Evolutionary conservation across 2,113 vertebrate species (phyloP), one percentile per base, ranked within the genome.

Genomic region (Nansenia antarctica): DNA sequence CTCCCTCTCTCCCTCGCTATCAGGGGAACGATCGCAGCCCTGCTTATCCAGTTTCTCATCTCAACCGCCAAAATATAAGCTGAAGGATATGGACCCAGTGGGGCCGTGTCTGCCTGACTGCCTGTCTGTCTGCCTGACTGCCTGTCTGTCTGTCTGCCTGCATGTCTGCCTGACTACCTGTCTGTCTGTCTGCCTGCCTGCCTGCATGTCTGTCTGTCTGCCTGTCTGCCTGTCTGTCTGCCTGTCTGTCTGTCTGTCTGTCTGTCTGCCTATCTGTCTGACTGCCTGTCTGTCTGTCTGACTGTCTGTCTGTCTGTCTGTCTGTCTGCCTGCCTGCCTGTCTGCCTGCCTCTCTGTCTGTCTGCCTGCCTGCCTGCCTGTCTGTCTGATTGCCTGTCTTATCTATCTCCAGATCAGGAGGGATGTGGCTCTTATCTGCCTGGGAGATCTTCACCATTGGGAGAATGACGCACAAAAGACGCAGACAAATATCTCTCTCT

Each of bases 381-480:
- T 57, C 63, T 68, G 52, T 55, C 63, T 24, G 58, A 30, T 30
- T 27, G n/a, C n/a, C n/a, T n/a, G n/a, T 32, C 12, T 87, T 91
- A n/a, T 91, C 91, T 69, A 5, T 69, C 62, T 69, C 79, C 42
- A 47, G 14, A 92, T 92, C 91, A 71, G 85, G 84, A 83, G 88
- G 67, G 87, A 82, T 84, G 18, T 70, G 9, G 49, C 49, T 62
- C 77, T 75, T 90, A 92, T 92, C 91, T 76, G 82, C 78, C 81
- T 66, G 80, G 76, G 66, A 80, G 78, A 92, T 92, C 91, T 79
- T 78, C 74, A 90, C 87, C 72, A 80, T 81, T 88, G 82, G 86
- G 85, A 90, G 86, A 87, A 89, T 91, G 90, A 92, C 90, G 91
- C 89, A 92, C 89, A 91, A 90, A 90, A 91, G 87, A 82, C 88